Percentiles rank a stretch among this genome's conserved stretches.
These are phyloP conservation scores for Nemotelus pantherinus DNA, from an alignment of 2,888 invertebrate species.

Conservation along the genomic window DNA sequence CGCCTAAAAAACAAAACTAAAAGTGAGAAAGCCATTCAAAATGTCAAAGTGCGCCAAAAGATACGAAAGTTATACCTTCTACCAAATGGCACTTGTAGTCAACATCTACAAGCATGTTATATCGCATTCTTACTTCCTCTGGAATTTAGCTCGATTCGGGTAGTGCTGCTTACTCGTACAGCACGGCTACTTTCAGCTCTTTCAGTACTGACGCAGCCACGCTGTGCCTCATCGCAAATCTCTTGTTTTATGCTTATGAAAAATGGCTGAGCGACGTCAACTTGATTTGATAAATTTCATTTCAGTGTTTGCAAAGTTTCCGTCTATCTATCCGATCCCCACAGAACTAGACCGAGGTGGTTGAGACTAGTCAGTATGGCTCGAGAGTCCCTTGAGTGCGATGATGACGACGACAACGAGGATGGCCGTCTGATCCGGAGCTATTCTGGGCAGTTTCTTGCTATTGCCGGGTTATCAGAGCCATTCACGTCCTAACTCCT, in stretches of 20 bases:
- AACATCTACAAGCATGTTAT: background rate
- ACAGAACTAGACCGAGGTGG: background rate
- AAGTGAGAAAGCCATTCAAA: slow-evolving; percentile 17
- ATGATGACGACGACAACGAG: too few relatives aligned
- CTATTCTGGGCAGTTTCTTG: slow-evolving; percentile 15
- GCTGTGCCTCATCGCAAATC: slow-evolving; percentile 34
- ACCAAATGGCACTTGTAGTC: background rate
- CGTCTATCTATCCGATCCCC: slow-evolving; percentile 16
- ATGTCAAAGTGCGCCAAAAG: slow-evolving; percentile 15
- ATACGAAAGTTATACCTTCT: slow-evolving; percentile 1
- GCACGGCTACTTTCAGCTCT: too few relatives aligned
- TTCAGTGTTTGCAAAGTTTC: slow-evolving; percentile 49
- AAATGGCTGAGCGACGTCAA: slow-evolving; percentile 50
- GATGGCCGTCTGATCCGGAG: background rate
- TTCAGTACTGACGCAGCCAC: too few relatives aligned
- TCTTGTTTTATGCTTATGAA: slow-evolving; percentile 51
- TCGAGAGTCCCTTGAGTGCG: too few relatives aligned
- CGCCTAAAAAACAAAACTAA: too few relatives aligned
- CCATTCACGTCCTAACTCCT: slow-evolving; percentile 12
- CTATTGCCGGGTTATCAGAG: background rate
- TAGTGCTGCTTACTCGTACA: too few relatives aligned
- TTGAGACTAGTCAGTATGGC: too few relatives aligned
- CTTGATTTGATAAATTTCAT: slow-evolving; percentile 51
- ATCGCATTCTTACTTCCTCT: too few relatives aligned
- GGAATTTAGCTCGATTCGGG: too few relatives aligned